Conservation (phyloP, 2,113 vertebrate species). For the Globicephala melas region DNA sequence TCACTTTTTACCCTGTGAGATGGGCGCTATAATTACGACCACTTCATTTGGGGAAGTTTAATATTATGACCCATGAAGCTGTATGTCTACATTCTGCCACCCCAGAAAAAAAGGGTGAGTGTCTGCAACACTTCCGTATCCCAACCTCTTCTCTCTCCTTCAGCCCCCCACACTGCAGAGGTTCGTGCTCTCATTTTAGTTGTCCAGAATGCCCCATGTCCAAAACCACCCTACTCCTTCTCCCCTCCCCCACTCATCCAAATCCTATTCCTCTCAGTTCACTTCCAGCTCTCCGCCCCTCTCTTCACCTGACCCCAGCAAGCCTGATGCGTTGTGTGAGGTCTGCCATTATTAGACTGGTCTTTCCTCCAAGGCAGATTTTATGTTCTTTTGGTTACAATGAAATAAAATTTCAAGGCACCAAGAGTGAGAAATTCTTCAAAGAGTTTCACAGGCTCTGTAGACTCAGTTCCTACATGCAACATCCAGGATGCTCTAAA, state of each 20-base stretch:
- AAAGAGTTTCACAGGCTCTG: background rate
- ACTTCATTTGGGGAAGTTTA: background rate
- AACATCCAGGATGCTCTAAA: background rate
- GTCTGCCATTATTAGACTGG: background rate
- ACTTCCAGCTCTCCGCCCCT: background rate
- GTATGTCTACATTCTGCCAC: accelerated
- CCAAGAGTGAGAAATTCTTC: background rate
- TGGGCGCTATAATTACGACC: too few relatives aligned
- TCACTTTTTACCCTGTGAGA: background rate
- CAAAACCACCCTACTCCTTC: background rate
- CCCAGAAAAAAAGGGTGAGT: background rate
- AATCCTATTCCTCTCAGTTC: background rate
- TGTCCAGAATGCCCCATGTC: background rate
- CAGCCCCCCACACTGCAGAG: background rate
- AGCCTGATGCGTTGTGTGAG: background rate
- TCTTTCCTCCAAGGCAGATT: background rate
- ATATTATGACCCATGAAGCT: accelerated
- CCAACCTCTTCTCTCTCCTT: background rate
- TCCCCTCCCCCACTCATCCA: background rate
- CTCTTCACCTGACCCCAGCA: background rate
- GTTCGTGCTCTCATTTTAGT: background rate
- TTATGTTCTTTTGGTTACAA: background rate
- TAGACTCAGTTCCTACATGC: accelerated
- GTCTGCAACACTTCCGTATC: background rate
- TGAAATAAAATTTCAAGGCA: background rate